A percentile compares a stretch with the other conserved stretches of the same genome.
Evolutionary conservation across 2,113 vertebrate species (phyloP).

Genomic region (Vimba vimba): DNA sequence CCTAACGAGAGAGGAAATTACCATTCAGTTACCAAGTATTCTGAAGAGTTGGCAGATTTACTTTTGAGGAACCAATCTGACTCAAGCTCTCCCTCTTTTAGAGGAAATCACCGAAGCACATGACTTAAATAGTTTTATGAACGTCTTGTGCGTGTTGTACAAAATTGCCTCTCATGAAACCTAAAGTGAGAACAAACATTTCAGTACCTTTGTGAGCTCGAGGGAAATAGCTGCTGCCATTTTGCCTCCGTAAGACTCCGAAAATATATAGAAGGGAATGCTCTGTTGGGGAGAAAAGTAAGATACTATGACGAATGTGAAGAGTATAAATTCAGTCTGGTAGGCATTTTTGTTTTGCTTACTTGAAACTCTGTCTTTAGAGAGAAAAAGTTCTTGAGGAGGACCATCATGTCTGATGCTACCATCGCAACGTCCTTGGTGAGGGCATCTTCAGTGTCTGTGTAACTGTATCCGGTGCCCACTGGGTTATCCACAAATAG

Average conservation of each 20-base stretch:
- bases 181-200: not conserved
- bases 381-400: conserved; percentile 85
- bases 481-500: conserved; percentile 97
- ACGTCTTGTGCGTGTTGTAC: not conserved
- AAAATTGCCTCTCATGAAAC: not conserved
- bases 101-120: not conserved
- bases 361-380: conserved; percentile 85
- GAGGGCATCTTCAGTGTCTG: conserved; percentile 72
- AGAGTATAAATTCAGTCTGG: not conserved
- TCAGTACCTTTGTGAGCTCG: conserved; percentile 81
- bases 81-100: not conserved
- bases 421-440: conserved; percentile 83
- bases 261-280: conserved; percentile 94
- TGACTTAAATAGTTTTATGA: not conserved
- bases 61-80: not conserved
- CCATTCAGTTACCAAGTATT: not conserved
- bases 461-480: conserved; percentile 92
- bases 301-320: not conserved
- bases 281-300: conserved; percentile 72
- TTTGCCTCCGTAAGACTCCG: conserved; percentile 97
- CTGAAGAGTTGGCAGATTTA: not conserved
- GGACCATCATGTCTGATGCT: conserved; percentile 89
- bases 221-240: conserved; percentile 91
- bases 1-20: conserved; percentile 71
- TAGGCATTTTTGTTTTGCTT: conserved; percentile 24